Evolutionary conservation across 2,888 invertebrate species (phyloP).

Genomic region (Diabrotica balteata): DNA sequence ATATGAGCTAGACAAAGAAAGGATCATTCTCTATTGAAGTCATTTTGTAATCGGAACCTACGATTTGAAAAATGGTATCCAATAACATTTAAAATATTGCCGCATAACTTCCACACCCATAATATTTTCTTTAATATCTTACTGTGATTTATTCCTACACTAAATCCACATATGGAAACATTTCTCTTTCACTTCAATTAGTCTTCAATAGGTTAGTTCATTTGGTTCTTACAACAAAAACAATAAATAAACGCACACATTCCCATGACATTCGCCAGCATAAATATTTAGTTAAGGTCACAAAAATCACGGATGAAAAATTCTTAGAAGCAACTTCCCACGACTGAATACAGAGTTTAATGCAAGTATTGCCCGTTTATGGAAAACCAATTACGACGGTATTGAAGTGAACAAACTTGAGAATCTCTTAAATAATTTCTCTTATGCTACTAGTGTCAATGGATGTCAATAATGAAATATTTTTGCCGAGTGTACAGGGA

Average conservation of each 20-base stretch:
- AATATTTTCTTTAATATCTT: neutral
- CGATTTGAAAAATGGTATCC: too few species aligned
- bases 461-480: too few species aligned
- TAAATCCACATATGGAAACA: too few species aligned
- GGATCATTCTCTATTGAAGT: too few species aligned
- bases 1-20: too few species aligned
- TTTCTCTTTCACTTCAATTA: neutral
- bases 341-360: neutral
- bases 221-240: neutral
- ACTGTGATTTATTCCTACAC: too few species aligned
- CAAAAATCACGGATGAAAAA: slow-evolving; percentile 1
- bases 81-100: too few species aligned
- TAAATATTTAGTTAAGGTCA: slow-evolving; percentile 3
- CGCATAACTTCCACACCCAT: too few species aligned
- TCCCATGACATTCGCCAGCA: neutral
- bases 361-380: slow-evolving; percentile 6
- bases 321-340: slow-evolving; percentile 7
- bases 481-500: too few species aligned
- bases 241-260: neutral
- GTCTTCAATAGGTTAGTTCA: neutral
- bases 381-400: slow-evolving; percentile 7
- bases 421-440: neutral
- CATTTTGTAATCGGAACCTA: too few species aligned
- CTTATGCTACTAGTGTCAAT: neutral
- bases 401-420: neutral